Evolutionary conservation across 2,797 vertebrate species (phyloP).

Genomic region (Acestrorhynchus altus): DNA sequence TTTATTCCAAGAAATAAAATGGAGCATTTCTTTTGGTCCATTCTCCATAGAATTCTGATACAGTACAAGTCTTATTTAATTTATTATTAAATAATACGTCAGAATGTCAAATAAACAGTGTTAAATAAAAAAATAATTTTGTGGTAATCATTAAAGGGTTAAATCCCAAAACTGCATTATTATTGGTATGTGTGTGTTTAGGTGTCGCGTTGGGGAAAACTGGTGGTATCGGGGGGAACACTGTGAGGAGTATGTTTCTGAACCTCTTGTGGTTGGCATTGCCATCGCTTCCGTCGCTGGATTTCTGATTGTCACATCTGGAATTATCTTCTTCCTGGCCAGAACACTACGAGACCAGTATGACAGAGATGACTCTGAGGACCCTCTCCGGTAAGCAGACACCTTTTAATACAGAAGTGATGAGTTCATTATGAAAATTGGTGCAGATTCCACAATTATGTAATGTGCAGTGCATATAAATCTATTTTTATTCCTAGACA

Average conservation of each 20-base stretch:
- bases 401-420: not conserved
- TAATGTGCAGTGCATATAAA: no score
- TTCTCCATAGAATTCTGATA: no score
- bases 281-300: constrained; percentile 86
- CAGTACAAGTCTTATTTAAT: no score
- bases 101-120: no score
- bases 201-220: constrained; percentile 92
- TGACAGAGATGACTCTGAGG: constrained; percentile 80
- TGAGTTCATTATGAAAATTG: not conserved
- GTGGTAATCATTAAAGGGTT: no score
- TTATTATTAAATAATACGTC: no score
- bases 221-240: constrained; percentile 96
- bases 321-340: constrained; percentile 85
- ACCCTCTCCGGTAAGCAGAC: constrained; percentile 80
- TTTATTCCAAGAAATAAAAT: no score
- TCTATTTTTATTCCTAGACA: no score
- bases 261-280: constrained; percentile 89
- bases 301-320: constrained; percentile 84
- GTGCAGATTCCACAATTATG: no score
- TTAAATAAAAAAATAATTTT: no score
- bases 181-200: constrained; percentile 54
- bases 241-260: constrained; percentile 94
- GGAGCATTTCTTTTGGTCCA: no score
- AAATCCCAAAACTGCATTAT: not conserved
- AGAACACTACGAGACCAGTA: constrained; percentile 84